These are phyloP conservation scores for Seriola rivoliana DNA, from an alignment of 2,113 vertebrate genomes.

Conservation along the genomic window DNA sequence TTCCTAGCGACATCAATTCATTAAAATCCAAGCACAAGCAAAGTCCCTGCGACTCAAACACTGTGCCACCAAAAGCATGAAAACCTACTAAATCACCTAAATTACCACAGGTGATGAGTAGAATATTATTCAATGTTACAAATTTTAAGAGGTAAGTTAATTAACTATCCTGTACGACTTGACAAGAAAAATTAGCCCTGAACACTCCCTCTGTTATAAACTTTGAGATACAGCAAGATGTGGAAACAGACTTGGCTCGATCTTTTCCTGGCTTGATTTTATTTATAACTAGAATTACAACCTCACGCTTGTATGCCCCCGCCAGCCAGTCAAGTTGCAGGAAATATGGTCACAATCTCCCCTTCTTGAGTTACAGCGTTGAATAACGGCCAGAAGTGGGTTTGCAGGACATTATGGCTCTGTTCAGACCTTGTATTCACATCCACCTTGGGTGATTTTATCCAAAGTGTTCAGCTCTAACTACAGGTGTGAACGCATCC, in stretches of 20 bases:
- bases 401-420: no score
- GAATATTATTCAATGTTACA: slow-evolving; percentile 31
- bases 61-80: slow-evolving; percentile 10
- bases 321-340: no score
- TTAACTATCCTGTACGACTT: slow-evolving; percentile 4
- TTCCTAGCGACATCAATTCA: slow-evolving; percentile 50
- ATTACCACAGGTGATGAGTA: not conserved
- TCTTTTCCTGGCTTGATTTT: not conserved
- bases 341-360: no score
- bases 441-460: no score
- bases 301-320: no score
- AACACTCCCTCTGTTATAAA: not conserved
- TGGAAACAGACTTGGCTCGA: not conserved
- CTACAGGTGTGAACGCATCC: no score
- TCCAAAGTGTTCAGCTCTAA: no score
- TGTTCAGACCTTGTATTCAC: no score
- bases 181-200: not conserved
- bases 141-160: slow-evolving; percentile 5
- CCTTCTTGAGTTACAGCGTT: no score
- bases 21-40: slow-evolving; percentile 35
- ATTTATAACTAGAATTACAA: not conserved
- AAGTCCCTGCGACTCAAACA: slow-evolving; percentile 31
- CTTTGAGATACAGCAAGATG: slow-evolving; percentile 6
- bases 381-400: no score
- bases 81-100: slow-evolving; percentile 24